phyloP scores from a whole-genome alignment of 2,888 invertebrate species.

The Temnothorax rugatulus region DNA sequence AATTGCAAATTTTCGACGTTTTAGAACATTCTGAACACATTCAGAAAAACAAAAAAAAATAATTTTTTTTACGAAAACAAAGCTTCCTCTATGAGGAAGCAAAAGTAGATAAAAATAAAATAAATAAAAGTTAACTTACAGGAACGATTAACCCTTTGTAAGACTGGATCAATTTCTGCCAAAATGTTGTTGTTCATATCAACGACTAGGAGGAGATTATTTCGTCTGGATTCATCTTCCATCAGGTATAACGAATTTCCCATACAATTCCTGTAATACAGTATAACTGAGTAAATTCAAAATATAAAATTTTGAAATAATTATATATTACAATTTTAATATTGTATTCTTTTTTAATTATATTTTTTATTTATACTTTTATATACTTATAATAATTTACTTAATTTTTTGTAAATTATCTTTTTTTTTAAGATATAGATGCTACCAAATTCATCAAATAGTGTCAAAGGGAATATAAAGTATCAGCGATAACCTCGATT shows the following conservation, averaged over 20 bases:
- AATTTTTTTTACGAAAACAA: too few species aligned
- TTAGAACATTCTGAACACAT: too few species aligned
- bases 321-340: background rate
- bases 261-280: background rate
- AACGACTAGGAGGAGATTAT: slow-evolving; percentile 88
- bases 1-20: too few species aligned
- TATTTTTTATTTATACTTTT: background rate
- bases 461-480: slow-evolving; percentile 85
- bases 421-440: slow-evolving; percentile 78
- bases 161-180: slow-evolving; percentile 86
- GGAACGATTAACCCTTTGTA: slow-evolving; percentile 86
- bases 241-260: slow-evolving; percentile 71
- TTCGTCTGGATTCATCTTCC: slow-evolving; percentile 89
- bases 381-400: slow-evolving; percentile 4
- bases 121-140: slow-evolving; percentile 60
- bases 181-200: slow-evolving; percentile 84
- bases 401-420: slow-evolving; percentile 17
- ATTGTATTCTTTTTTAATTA: background rate
- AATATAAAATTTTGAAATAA: slow-evolving; percentile 10
- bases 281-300: background rate
- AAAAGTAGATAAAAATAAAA: slow-evolving; percentile 8
- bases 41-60: too few species aligned
- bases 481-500: slow-evolving; percentile 86
- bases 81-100: too few species aligned
- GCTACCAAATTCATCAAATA: slow-evolving; percentile 85